Conservation (phyloP, 2,113 vertebrate genomes). For the Polyodon spathula region DNA sequence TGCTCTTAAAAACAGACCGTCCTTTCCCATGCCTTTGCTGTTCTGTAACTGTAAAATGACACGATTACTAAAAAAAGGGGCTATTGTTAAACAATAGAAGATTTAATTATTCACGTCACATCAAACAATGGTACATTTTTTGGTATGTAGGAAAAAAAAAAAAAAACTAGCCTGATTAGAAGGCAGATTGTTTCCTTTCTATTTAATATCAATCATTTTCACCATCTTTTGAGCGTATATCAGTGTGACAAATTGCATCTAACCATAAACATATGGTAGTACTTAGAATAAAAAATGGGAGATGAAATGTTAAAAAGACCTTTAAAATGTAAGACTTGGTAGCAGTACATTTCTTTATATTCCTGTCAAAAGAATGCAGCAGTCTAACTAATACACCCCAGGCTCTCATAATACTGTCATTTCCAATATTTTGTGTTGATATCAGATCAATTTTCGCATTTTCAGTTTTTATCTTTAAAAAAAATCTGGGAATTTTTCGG, state of each 20-base stretch:
- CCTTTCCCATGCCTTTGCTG: too few relatives aligned
- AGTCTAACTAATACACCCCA: background rate
- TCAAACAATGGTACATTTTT: too few relatives aligned
- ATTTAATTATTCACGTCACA: too few relatives aligned
- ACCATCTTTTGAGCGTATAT: background rate
- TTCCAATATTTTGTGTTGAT: background rate
- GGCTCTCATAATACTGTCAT: background rate
- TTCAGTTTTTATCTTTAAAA: background rate
- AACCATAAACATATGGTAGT: background rate
- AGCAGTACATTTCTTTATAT: background rate
- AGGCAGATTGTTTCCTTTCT: background rate
- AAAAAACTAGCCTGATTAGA: too few relatives aligned
- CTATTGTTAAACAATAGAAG: too few relatives aligned
- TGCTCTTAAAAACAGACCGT: background rate
- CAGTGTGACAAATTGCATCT: background rate
- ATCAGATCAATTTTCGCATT: background rate
- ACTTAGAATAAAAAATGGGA: background rate
- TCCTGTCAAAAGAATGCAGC: background rate
- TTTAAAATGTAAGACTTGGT: background rate
- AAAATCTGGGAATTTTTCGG: background rate
- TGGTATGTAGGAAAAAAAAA: too few relatives aligned
- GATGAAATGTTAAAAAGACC: background rate
- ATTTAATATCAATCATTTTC: background rate
- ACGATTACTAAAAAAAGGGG: too few relatives aligned
- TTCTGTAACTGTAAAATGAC: too few relatives aligned